Evolutionary conservation across 2,113 vertebrate species (phyloP), one percentile per base, ranked within the genome.

Genomic region (Arvicanthis niloticus): DNA sequence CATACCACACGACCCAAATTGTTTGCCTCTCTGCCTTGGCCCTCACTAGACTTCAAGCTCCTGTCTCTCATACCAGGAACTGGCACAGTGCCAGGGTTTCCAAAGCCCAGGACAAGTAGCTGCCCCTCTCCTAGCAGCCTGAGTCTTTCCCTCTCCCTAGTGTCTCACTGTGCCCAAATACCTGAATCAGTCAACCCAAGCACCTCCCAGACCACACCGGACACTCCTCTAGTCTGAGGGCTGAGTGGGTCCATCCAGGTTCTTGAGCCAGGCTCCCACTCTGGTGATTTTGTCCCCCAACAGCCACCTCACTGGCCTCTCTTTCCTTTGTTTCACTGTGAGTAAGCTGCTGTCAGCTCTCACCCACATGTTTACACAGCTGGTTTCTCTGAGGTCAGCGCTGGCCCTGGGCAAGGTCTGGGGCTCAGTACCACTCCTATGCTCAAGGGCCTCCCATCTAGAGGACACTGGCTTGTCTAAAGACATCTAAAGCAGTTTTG

Each of bases 281-380:
- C 84, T 6, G 0, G n/a, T 16, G 7, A 40, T 22, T 37, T 21
- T 10, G 8, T 11, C 5, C 37, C 40, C 21, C 19, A 31, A 10
- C 11, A 11, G 19, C 34, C 87, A 72, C 58, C 72, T 31, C 26
- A 9, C 81, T 62, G n/a, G 40, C 53, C 56, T 85, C 60, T 31
- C 4, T 16, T 15, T 53, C 13, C 87, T 68, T 45, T 37, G 17
- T 3, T 51, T 1, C 11, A 48, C 78, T 7, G 1, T 77, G 13
- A 58, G 22, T 34, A 40, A 42, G 65, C 62, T 11, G 5, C 53
- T 42, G 72, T 72, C 73, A 65, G 67, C 75, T 82, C 60, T 10
- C 1, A 3, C 37, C 45, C 3, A 45, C 0, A 0, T 7, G 19
- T 60, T 76, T 65, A 24, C 12, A n/a, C 26, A 6, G 22, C 11